Conservation (phyloP, 1,140 invertebrate species). For the Uloborus diversus region DNA sequence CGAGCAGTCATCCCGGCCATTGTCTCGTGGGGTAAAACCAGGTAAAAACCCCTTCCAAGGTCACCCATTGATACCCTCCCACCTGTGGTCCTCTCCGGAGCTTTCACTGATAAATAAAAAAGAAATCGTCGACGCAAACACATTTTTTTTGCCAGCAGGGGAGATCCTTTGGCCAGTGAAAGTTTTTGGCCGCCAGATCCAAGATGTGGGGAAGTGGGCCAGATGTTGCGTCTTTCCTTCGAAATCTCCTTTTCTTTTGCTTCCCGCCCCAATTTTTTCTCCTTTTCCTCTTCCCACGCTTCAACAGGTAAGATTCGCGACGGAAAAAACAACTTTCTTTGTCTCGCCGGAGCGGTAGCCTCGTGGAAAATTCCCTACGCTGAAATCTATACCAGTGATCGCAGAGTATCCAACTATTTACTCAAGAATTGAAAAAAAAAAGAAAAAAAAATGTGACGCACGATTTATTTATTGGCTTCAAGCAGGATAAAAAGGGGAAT, state of each 20-base stretch:
- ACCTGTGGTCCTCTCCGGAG: constrained; percentile 8
- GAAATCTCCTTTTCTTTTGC: not conserved
- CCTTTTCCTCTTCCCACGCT: constrained; percentile 28
- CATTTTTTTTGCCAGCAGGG: not conserved
- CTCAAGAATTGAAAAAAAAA: not conserved
- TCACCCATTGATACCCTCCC: constrained; percentile 38
- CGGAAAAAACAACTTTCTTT: constrained; percentile 31
- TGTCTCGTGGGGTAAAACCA: not conserved
- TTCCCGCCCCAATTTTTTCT: constrained; percentile 15
- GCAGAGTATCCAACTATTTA: too few relatives aligned
- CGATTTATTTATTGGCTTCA: too few relatives aligned
- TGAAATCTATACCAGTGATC: too few relatives aligned
- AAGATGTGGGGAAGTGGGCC: constrained; percentile 28
- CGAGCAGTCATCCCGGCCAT: not conserved
- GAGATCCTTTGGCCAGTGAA: constrained; percentile 15
- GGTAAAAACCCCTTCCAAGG: constrained; percentile 17
- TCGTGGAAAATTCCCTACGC: too few relatives aligned
- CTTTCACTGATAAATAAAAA: not conserved
- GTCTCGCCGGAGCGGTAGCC: too few relatives aligned
- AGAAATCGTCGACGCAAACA: too few relatives aligned
- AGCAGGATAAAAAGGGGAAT: too few relatives aligned
- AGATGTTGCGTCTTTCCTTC: not conserved
- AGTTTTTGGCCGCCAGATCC: constrained; percentile 12
- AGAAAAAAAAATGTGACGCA: not conserved
- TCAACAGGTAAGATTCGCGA: not conserved